These are phyloP conservation scores for Ochotona curzoniae DNA, from an alignment of 2,113 vertebrate species.

Conservation along the genomic window DNA sequence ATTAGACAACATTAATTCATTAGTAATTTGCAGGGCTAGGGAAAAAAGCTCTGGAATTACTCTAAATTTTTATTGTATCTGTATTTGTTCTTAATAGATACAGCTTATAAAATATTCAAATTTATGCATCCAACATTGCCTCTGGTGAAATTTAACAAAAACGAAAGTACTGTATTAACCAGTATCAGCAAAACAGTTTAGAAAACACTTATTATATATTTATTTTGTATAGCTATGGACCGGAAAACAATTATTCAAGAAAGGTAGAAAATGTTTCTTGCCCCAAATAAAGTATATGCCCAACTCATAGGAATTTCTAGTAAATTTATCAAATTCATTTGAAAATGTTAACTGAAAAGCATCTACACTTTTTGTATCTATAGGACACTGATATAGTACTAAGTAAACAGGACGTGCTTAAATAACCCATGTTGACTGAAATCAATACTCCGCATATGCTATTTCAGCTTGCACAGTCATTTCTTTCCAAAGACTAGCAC, in stretches of 20 bases:
- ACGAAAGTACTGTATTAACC: background rate
- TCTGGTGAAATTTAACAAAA: background rate
- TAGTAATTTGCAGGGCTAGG: background rate
- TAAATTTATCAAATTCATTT: background rate
- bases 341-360: slow-evolving; percentile 17
- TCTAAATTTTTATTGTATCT: background rate
- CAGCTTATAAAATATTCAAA: background rate
- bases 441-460: background rate
- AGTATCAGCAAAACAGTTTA: background rate
- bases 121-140: background rate
- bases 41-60: background rate
- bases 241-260: background rate
- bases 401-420: background rate
- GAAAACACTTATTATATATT: background rate
- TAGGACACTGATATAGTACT: background rate
- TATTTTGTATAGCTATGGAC: background rate
- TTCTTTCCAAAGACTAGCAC: background rate
- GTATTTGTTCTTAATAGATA: background rate
- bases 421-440: background rate
- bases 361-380: background rate
- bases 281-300: background rate
- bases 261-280: background rate
- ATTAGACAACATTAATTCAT: background rate
- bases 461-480: background rate
- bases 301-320: background rate